A percentile compares a stretch with the other conserved stretches of the same genome.
phyloP scores from a whole-genome alignment of 2,888 invertebrate genomes.

The Orthonychiurus folsomi region DNA sequence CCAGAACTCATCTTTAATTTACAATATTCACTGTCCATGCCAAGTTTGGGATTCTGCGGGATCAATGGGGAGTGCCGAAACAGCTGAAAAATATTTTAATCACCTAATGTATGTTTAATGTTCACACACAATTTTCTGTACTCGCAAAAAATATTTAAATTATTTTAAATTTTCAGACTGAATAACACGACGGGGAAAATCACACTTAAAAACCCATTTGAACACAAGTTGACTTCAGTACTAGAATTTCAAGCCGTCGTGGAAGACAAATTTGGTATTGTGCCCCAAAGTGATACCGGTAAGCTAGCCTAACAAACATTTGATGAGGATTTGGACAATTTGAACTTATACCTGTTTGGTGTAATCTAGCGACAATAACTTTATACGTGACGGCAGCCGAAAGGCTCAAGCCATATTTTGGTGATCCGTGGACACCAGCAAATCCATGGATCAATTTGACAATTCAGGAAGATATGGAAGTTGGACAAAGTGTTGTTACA shows the following conservation, averaged over 20 bases:
- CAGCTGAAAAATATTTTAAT: slow-evolving; percentile 32
- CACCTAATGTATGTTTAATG: slow-evolving; percentile 24
- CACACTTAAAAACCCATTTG: slow-evolving; percentile 56
- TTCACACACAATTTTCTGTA: background rate
- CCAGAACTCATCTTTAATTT: slow-evolving; percentile 57
- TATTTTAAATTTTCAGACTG: slow-evolving; percentile 47
- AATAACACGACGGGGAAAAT: slow-evolving; percentile 61
- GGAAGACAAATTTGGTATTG: slow-evolving; percentile 60
- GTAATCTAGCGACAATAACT: slow-evolving; percentile 57
- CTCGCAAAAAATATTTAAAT: slow-evolving; percentile 4
- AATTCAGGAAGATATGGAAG: slow-evolving; percentile 66
- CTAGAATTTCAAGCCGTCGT: slow-evolving; percentile 64
- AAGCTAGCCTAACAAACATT: background rate
- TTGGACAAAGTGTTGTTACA: slow-evolving; percentile 61
- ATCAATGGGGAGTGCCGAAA: slow-evolving; percentile 24
- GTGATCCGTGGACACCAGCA: slow-evolving; percentile 59
- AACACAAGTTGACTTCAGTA: slow-evolving; percentile 65
- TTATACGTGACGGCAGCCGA: slow-evolving; percentile 66
- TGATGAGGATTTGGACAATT: background rate
- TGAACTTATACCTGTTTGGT: background rate
- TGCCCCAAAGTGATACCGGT: slow-evolving; percentile 50
- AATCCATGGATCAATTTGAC: slow-evolving; percentile 58
- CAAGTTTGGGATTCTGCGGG: slow-evolving; percentile 38
- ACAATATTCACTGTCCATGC: slow-evolving; percentile 49
- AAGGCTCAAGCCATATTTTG: slow-evolving; percentile 67